A percentile compares a stretch with the other conserved stretches of the same genome.
These are phyloP conservation scores for Rhyacophila brunnea DNA, from an alignment of 1,140 invertebrate genomes.

Conservation along the genomic window DNA sequence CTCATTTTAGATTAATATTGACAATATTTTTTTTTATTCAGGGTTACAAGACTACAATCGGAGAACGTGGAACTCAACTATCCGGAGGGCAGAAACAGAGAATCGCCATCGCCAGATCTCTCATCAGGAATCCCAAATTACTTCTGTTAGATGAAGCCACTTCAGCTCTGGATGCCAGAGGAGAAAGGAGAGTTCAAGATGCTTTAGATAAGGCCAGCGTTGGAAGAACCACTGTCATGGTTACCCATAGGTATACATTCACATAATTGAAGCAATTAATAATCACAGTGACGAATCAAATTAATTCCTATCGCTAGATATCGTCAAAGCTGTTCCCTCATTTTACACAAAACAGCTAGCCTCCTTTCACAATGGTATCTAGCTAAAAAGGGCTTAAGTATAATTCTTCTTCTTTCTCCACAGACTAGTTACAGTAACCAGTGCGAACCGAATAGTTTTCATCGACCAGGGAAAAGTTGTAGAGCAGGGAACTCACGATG, in stretches of 20 bases:
- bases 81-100: constrained; percentile 79
- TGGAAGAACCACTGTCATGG: constrained; percentile 82
- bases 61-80: constrained; percentile 68
- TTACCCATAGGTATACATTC: constrained; percentile 70
- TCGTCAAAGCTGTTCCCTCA: too few relatives aligned
- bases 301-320: too few relatives aligned
- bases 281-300: too few relatives aligned
- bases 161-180: constrained; percentile 68
- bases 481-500: constrained; percentile 77
- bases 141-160: constrained; percentile 80
- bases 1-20: too few relatives aligned
- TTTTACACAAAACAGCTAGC: too few relatives aligned
- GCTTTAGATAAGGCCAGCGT: constrained; percentile 69
- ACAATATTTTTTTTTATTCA: constrained; percentile 36
- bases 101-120: constrained; percentile 74
- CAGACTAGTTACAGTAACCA: constrained; percentile 77
- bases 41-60: constrained; percentile 75
- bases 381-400: too few relatives aligned
- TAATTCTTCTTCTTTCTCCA: not conserved
- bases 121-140: constrained; percentile 71
- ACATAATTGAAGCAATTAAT: too few relatives aligned
- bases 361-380: too few relatives aligned
- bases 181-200: constrained; percentile 66
- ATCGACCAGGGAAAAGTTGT: constrained; percentile 70
- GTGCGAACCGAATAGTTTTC: constrained; percentile 78